Conservation (phyloP, 1,140 invertebrate genomes). For the Watersipora subatra region DNA sequence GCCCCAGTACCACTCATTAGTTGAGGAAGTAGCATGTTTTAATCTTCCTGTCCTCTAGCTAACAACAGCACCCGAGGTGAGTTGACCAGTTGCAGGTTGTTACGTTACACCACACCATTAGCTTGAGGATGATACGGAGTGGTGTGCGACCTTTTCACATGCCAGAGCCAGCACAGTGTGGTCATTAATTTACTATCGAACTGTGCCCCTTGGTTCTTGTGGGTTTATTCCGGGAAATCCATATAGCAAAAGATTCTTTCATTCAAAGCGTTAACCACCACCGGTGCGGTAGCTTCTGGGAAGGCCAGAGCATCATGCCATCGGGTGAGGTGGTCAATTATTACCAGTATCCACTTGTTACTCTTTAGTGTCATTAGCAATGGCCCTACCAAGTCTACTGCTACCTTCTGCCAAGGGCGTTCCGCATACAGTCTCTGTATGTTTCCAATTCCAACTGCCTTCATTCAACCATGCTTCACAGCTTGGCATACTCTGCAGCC, state of each 20-base stretch:
- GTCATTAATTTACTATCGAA: slow-evolving; percentile 13
- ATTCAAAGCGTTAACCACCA: slow-evolving; percentile 25
- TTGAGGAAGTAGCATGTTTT: slow-evolving; percentile 12
- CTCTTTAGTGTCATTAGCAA: slow-evolving; percentile 14
- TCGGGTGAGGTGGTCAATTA: slow-evolving; percentile 21
- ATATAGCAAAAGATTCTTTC: slow-evolving; percentile 25
- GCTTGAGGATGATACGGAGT: slow-evolving; percentile 16
- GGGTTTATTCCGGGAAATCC: slow-evolving; percentile 30
- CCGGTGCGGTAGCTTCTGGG: slow-evolving; percentile 17
- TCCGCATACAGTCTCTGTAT: too few relatives aligned
- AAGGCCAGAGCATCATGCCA: slow-evolving; percentile 19
- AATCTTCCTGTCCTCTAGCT: slow-evolving; percentile 8
- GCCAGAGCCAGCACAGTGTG: slow-evolving; percentile 12
- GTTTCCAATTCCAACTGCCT: too few relatives aligned
- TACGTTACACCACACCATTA: slow-evolving; percentile 15
- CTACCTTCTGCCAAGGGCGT: slow-evolving; percentile 19
- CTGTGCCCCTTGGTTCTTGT: slow-evolving; percentile 30
- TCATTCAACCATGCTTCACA: too few relatives aligned
- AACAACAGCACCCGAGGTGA: slow-evolving; percentile 11
- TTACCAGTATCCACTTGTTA: slow-evolving; percentile 21
- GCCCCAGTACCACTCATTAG: slow-evolving; percentile 12
- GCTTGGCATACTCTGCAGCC: too few relatives aligned
- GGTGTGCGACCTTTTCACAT: slow-evolving; percentile 12
- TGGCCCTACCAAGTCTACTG: slow-evolving; percentile 26
- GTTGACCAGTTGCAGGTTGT: slow-evolving; percentile 13